phyloP scores from a whole-genome alignment of 2,888 invertebrate genomes.

The Lasioglossum marginatum region DNA sequence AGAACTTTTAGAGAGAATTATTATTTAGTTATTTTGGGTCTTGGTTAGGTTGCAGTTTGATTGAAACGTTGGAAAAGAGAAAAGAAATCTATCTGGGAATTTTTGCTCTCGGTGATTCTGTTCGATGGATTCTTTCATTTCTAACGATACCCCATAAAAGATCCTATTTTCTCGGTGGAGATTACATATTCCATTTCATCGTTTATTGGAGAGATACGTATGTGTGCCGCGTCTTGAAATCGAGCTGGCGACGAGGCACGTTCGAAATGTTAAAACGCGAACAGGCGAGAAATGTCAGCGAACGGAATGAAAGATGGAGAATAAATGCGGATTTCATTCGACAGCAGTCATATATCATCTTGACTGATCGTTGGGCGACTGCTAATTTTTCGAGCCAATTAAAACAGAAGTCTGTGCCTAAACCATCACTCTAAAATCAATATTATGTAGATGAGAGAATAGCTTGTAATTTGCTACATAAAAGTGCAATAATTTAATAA shows the following conservation, averaged over 20 bases:
- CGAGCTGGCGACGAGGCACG: neutral
- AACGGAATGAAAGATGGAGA: slow-evolving; percentile 13
- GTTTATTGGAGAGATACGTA: neutral
- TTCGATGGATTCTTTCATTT: neutral
- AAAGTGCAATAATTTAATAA: neutral
- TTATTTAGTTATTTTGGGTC: too few species aligned
- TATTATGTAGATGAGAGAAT: neutral
- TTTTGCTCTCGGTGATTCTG: neutral
- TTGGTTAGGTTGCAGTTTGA: too few species aligned
- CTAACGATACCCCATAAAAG: neutral
- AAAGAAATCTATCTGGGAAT: neutral
- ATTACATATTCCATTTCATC: neutral
- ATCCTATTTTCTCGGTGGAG: neutral
- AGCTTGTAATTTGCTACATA: neutral
- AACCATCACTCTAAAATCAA: neutral
- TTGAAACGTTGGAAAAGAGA: neutral
- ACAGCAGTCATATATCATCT: slow-evolving; percentile 26
- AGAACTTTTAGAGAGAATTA: too few species aligned
- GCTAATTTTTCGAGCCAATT: slow-evolving; percentile 28
- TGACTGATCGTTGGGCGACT: slow-evolving; percentile 24
- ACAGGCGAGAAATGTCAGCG: neutral
- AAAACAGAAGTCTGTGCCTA: neutral
- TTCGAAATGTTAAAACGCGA: neutral
- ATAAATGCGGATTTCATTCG: slow-evolving; percentile 31
- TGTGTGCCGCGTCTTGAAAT: neutral